Conservation (phyloP, 2,888 invertebrate genomes). For the Aquatica leii region DNA sequence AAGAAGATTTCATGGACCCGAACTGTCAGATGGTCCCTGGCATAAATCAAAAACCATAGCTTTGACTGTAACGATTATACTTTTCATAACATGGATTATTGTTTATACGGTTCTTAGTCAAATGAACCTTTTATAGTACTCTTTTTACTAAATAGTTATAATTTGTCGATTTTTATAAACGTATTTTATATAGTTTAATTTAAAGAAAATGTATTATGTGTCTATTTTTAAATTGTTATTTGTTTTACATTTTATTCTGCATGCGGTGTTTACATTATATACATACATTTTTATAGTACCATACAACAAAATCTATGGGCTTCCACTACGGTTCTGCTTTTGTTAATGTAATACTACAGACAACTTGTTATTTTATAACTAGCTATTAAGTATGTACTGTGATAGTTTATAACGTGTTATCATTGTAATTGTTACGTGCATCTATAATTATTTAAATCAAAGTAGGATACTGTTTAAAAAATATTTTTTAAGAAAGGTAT, state of each 20-base stretch:
- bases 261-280: too few relatives aligned
- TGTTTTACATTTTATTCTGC: too few relatives aligned
- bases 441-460: too few relatives aligned
- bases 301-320: conserved; percentile 1
- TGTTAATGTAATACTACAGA: too few relatives aligned
- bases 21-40: conserved; percentile 63
- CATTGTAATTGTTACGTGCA: too few relatives aligned
- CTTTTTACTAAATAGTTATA: neutral
- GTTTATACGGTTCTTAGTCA: conserved; percentile 56
- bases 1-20: conserved; percentile 53
- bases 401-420: too few relatives aligned
- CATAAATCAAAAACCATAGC: conserved; percentile 63
- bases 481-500: too few relatives aligned
- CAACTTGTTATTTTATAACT: too few relatives aligned
- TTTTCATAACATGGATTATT: conserved; percentile 62
- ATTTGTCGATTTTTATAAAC: neutral
- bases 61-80: conserved; percentile 59
- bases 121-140: conserved; percentile 51
- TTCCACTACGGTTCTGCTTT: neutral
- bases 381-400: too few relatives aligned
- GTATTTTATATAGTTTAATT: neutral
- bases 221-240: neutral
- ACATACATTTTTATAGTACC: too few relatives aligned
- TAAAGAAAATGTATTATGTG: too few relatives aligned
- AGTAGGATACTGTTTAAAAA: too few relatives aligned